Evolutionary conservation across 1,140 invertebrate species (phyloP), one percentile per base, ranked within the genome.

Genomic region (Temnothorax longispinosus): DNA sequence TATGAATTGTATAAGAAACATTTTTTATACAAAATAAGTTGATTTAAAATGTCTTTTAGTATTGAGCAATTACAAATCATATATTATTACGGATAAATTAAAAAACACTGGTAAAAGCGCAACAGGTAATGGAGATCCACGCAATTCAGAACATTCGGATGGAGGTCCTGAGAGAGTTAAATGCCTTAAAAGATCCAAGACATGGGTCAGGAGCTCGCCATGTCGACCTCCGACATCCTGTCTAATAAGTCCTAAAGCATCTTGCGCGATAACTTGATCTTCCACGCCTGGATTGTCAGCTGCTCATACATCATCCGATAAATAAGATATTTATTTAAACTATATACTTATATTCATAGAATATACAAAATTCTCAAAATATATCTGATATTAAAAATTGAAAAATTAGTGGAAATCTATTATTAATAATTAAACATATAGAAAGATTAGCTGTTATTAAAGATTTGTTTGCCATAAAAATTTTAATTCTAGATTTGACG

Each of bases 61-160:
- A 69, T 41, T 54, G 0, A 27, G 27, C 27, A 4, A 64, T 52
- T 52, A 21, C n/a, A 41, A 65, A 50, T 15, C n/a, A 58, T 60
- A 32, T 78, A 18, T 82, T 47, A 72, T 88, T 92, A 96, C 95
- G 88, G 93, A 93, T 38, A 96, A 86, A 69, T 94, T 93, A 86
- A 96, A 96, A 87, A 96, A 96, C 62, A 96, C 92, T 7, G 95
- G 95, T 69, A 96, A 88, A 91, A 96, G 94, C 21, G 92, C 93
- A 8, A 95, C 90, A 0, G 95, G 95, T 56, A 96, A 91, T 35
- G 93, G 93, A 35, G 94, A 95, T 11, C 95, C 95, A 50, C 93
- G 92, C 41, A 96, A 90, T 90, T 96, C 95, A 1, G 91, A 90
- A 54, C 91, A 86, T 86, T 96, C 95, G 1, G 94, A 93, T 2